These are phyloP conservation scores for Pachycephus smyrnensis DNA, from an alignment of 2,888 invertebrate genomes.

Conservation along the genomic window DNA sequence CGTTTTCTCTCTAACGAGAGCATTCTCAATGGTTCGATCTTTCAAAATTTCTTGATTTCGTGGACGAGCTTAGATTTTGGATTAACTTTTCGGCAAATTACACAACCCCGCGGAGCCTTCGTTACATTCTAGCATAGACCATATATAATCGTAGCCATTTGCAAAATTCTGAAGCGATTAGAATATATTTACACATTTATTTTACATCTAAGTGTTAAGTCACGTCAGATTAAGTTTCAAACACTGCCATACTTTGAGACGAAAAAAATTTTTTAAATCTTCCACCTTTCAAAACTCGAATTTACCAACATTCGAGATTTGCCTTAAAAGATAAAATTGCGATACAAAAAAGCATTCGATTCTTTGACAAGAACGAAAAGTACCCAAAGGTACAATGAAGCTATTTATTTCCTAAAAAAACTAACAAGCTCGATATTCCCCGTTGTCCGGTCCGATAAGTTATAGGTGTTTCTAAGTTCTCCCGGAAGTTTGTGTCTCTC, in stretches of 20 bases:
- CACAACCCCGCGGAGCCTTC: background rate
- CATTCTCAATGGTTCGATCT: background rate
- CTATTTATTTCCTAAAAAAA: background rate
- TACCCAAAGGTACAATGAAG: background rate
- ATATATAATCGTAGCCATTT: background rate
- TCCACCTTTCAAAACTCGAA: background rate
- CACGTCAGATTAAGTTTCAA: background rate
- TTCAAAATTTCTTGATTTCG: background rate
- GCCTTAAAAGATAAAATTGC: background rate
- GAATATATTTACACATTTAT: background rate
- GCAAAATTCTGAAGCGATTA: background rate
- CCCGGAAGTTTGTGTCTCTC: background rate
- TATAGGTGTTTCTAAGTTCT: background rate
- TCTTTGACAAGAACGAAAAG: background rate
- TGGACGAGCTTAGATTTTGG: no score
- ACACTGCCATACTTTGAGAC: background rate
- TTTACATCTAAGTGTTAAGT: background rate
- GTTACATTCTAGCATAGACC: background rate
- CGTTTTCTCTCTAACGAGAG: background rate
- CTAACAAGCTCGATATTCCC: background rate
- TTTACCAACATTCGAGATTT: background rate
- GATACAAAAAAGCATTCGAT: background rate
- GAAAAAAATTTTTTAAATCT: background rate
- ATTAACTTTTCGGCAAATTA: no score
- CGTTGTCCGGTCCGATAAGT: background rate